Conservation (phyloP, 2,797 vertebrate genomes). For the Lacerta bilineata region DNA sequence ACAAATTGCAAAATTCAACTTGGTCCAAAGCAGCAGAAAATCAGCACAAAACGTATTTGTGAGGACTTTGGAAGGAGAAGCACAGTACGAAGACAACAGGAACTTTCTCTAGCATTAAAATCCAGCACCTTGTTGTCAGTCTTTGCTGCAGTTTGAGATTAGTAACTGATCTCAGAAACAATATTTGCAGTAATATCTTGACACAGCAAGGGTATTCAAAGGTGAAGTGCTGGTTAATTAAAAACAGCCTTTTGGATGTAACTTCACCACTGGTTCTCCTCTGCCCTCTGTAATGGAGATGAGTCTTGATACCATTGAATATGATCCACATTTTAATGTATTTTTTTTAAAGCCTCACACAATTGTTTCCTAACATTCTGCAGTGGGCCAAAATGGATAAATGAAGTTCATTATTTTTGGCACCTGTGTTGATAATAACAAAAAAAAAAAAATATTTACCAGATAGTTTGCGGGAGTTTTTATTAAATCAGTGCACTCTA, state of each 20-base stretch:
- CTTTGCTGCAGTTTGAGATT: constrained; percentile 9
- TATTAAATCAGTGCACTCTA: constrained; percentile 27
- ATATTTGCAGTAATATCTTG: constrained; percentile 61
- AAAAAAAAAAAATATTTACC: constrained; percentile 50
- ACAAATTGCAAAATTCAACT: background rate
- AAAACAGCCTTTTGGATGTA: constrained; percentile 60
- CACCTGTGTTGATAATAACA: constrained; percentile 57
- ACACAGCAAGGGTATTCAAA: constrained; percentile 67
- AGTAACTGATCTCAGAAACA: constrained; percentile 53
- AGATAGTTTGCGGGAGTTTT: constrained; percentile 42
- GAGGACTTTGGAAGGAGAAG: constrained; percentile 40
- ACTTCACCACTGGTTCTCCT: constrained; percentile 40
- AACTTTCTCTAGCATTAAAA: constrained; percentile 51
- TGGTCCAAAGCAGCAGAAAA: background rate
- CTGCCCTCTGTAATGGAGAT: constrained; percentile 56
- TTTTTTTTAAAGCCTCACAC: constrained; percentile 45
- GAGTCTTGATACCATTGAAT: constrained; percentile 65
- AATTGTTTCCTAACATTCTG: constrained; percentile 57
- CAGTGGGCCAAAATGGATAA: constrained; percentile 60
- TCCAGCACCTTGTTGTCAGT: constrained; percentile 46
- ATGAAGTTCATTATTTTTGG: constrained; percentile 71
- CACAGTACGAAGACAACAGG: constrained; percentile 38
- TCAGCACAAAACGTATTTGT: constrained; percentile 13
- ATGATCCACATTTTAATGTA: constrained; percentile 53
- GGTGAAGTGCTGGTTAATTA: constrained; percentile 68